These are phyloP conservation scores for Agonopterix arenella DNA, from an alignment of 2,888 invertebrate species.

Conservation along the genomic window DNA sequence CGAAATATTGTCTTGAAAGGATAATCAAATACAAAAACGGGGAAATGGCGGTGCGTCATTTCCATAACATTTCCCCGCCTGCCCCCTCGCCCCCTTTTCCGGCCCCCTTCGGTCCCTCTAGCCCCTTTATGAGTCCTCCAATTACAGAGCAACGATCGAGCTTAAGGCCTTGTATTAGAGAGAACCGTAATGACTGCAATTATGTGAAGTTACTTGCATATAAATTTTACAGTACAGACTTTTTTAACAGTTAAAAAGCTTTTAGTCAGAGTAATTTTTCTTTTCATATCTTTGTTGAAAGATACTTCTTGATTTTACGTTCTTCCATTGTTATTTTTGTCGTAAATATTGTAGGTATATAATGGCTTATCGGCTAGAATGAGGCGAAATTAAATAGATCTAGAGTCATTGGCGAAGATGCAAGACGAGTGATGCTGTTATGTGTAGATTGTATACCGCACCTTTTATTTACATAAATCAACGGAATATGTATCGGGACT, in stretches of 20 bases:
- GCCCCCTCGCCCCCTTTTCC: constrained; percentile 42
- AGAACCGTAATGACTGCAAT: constrained; percentile 42
- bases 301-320: too few species aligned
- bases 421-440: too few species aligned
- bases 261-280: too few species aligned
- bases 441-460: too few species aligned
- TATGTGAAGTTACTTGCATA: constrained; percentile 18
- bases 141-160: constrained; percentile 65
- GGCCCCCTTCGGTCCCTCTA: constrained; percentile 49
- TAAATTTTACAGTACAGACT: neutral
- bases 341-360: too few species aligned
- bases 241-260: neutral
- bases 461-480: too few species aligned
- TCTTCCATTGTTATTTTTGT: too few species aligned
- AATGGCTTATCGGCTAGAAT: too few species aligned
- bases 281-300: too few species aligned
- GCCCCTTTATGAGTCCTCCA: constrained; percentile 71
- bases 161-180: constrained; percentile 66
- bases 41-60: constrained; percentile 76
- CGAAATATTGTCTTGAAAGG: constrained; percentile 78
- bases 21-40: constrained; percentile 77
- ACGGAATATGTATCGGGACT: too few species aligned
- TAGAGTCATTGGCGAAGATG: too few species aligned
- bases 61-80: constrained; percentile 66
- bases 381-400: too few species aligned